phyloP scores from a whole-genome alignment of 35 echinoderm and acorn worm species.

The Ophioderma brevispina region DNA sequence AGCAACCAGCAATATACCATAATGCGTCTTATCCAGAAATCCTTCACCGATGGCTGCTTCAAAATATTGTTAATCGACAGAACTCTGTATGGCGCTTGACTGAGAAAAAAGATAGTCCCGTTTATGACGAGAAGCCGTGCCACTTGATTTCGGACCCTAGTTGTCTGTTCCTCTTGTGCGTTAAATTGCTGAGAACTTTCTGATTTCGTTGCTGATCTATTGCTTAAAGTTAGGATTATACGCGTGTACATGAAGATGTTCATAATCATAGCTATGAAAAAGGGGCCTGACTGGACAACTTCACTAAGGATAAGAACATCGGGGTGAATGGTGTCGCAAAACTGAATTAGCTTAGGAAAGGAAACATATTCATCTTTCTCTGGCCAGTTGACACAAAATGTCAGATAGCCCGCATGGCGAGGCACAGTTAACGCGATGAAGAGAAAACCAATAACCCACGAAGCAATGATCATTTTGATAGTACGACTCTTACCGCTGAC shows the following conservation, averaged over 20 bases:
- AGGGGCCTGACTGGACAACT: not conserved
- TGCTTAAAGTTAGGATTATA: not conserved
- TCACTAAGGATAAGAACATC: not conserved
- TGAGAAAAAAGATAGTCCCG: too few species aligned
- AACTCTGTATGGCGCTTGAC: not conserved
- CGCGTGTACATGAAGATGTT: not conserved
- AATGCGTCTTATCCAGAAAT: not conserved
- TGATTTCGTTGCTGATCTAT: not conserved
- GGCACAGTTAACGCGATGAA: not conserved
- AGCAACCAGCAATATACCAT: not conserved
- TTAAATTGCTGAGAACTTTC: not conserved
- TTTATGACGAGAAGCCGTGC: not conserved
- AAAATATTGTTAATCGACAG: not conserved
- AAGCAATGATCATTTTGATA: slow-evolving; percentile 6
- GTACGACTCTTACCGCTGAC: slow-evolving; percentile 46
- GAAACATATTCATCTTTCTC: slow-evolving; percentile 4
- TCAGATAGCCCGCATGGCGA: not conserved
- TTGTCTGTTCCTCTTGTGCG: not conserved
- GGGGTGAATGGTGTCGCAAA: not conserved
- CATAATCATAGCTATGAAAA: not conserved
- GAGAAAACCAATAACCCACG: slow-evolving; percentile 4
- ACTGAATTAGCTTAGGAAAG: slow-evolving; percentile 24
- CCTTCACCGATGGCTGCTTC: not conserved
- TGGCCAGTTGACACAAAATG: slow-evolving; percentile 26
- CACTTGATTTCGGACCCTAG: not conserved